Evolutionary conservation across 23 tunicate genomes (phyloP).

Genomic region (Styela plicata): DNA sequence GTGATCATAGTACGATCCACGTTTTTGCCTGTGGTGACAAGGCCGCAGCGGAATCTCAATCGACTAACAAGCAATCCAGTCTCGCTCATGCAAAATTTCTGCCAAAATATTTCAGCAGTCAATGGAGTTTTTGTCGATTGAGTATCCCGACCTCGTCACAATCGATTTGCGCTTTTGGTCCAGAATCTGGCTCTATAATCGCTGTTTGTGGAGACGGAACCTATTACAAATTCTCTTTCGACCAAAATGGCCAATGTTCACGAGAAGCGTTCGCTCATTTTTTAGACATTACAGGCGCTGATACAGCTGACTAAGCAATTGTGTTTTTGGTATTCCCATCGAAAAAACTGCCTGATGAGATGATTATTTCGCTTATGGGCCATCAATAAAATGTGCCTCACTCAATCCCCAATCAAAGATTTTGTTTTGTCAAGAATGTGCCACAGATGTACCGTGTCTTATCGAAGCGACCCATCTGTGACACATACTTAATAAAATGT

Average conservation of each 20-base stretch:
- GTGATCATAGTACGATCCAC: slow-evolving; percentile 94
- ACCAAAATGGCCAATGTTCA: slow-evolving; percentile 57
- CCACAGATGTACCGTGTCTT: no score
- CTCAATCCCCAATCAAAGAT: no score
- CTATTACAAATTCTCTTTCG: slow-evolving; percentile 60
- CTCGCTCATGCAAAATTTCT: slow-evolving; percentile 48
- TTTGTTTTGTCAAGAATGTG: no score
- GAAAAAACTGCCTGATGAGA: no score
- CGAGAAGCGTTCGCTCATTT: slow-evolving; percentile 78
- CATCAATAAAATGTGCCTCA: no score
- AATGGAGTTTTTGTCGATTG: slow-evolving; percentile 83
- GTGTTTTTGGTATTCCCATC: no score
- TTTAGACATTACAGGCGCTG: slow-evolving; percentile 52
- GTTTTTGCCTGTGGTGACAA: slow-evolving; percentile 51
- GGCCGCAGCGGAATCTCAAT: slow-evolving; percentile 15
- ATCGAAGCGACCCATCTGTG: no score
- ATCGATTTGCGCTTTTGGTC: slow-evolving; percentile 81
- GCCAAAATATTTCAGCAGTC: slow-evolving; percentile 87
- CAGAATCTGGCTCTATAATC: slow-evolving; percentile 65
- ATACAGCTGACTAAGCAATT: background rate
- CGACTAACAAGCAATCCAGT: slow-evolving; percentile 29
- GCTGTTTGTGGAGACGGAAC: slow-evolving; percentile 84
- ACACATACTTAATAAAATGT: no score
- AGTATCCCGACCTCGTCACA: slow-evolving; percentile 66
- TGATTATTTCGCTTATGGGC: no score